phyloP scores from a whole-genome alignment of 2,797 vertebrate species.

The Nasua narica region DNA sequence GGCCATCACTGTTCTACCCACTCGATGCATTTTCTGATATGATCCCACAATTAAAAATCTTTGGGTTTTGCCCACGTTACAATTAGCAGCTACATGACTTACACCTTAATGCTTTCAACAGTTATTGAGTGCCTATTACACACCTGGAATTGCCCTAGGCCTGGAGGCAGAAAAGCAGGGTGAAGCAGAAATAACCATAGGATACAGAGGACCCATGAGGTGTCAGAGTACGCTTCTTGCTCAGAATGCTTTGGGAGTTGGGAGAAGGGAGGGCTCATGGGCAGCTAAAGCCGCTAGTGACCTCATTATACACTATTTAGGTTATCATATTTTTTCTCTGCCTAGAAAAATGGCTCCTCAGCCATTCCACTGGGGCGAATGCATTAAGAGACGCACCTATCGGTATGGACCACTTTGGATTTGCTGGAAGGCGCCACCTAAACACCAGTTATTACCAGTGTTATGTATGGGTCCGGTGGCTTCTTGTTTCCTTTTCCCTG shows the following conservation, averaged over 20 bases:
- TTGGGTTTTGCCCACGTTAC: neutral
- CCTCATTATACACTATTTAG: constrained; percentile 52
- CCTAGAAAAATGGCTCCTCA: neutral
- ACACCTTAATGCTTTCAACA: neutral
- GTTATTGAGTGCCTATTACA: neutral
- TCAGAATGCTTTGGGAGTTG: neutral
- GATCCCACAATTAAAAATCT: neutral
- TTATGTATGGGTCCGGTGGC: neutral
- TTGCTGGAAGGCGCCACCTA: neutral
- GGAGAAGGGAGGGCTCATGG: neutral
- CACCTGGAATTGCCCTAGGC: neutral
- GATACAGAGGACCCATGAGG: neutral
- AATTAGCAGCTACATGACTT: neutral
- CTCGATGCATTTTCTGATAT: neutral
- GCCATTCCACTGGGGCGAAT: neutral
- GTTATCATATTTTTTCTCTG: neutral
- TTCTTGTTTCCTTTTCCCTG: neutral
- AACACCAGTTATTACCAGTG: neutral
- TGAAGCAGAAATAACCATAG: neutral
- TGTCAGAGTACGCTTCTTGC: neutral
- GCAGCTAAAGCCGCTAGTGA: constrained; percentile 29
- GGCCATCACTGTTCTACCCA: neutral
- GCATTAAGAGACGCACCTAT: neutral
- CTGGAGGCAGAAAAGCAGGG: neutral
- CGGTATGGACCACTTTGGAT: neutral